A percentile compares a stretch with the other conserved stretches of the same genome.
These are phyloP conservation scores for Procambarus virginalis DNA, from an alignment of 1,140 invertebrate genomes.

Conservation along the genomic window DNA sequence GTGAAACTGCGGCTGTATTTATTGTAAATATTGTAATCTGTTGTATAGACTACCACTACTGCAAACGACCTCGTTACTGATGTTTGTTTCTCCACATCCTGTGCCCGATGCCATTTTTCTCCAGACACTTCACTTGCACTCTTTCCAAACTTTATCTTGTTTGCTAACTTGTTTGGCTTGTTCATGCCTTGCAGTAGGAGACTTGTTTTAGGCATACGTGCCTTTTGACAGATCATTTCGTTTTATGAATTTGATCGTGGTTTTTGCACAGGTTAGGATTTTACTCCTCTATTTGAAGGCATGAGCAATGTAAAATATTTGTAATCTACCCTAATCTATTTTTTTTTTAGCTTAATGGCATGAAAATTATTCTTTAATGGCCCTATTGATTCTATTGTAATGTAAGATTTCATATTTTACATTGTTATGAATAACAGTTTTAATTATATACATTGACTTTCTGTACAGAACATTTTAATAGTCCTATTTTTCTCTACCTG, in stretches of 20 bases:
- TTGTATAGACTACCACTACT: constrained; percentile 67
- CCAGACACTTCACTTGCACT: constrained; percentile 53
- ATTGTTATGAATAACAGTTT: constrained; percentile 69
- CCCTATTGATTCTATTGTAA: constrained; percentile 67
- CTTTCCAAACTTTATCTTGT: constrained; percentile 37
- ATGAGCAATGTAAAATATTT: constrained; percentile 66
- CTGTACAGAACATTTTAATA: constrained; percentile 68
- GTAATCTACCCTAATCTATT: constrained; percentile 55
- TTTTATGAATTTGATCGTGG: constrained; percentile 58
- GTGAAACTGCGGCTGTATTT: constrained; percentile 64
- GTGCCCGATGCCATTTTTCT: constrained; percentile 60
- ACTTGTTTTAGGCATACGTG: constrained; percentile 33
- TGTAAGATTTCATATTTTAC: constrained; percentile 69
- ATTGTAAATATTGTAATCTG: constrained; percentile 68
- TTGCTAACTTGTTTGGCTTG: constrained; percentile 40
- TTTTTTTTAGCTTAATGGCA: constrained; percentile 67
- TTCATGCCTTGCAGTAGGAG: constrained; percentile 24
- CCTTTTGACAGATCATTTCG: constrained; percentile 43
- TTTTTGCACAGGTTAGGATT: constrained; percentile 44
- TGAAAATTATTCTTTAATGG: constrained; percentile 68
- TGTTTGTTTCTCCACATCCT: constrained; percentile 63
- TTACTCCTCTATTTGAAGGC: constrained; percentile 37
- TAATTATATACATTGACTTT: constrained; percentile 68
- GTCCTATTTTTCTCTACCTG: constrained; percentile 62
- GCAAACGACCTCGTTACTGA: constrained; percentile 65